These are phyloP conservation scores for Nesogale talazaci DNA, from an alignment of 2,113 vertebrate genomes.

Conservation along the genomic window DNA sequence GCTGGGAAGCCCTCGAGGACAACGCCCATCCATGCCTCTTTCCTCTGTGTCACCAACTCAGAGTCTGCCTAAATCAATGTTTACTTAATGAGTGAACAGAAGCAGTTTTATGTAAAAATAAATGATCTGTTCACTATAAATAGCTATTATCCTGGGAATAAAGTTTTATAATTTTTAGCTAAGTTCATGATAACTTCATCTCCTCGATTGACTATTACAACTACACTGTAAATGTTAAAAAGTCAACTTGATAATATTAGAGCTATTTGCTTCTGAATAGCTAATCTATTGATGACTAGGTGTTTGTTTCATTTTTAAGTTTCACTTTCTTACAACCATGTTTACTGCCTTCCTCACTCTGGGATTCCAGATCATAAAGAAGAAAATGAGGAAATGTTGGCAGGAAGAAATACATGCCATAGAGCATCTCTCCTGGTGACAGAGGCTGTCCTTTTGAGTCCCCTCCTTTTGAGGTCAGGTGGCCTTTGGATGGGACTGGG, in stretches of 20 bases:
- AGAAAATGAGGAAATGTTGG: constrained; percentile 24
- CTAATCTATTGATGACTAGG: background rate
- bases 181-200: constrained; percentile 10
- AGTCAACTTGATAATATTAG: background rate
- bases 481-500: background rate
- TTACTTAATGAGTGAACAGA: constrained; percentile 67
- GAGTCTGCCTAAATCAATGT: constrained; percentile 57
- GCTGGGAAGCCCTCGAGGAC: background rate
- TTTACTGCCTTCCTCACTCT: background rate
- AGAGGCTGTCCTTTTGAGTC: background rate
- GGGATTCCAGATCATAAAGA: background rate
- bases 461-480: background rate
- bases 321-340: constrained; percentile 32
- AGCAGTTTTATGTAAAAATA: constrained; percentile 78
- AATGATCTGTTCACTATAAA: constrained; percentile 76
- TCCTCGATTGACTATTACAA: constrained; percentile 19
- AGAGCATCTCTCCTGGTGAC: background rate
- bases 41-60: constrained; percentile 37
- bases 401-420: background rate
- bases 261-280: background rate
- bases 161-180: background rate
- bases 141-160: constrained; percentile 6
- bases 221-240: background rate
- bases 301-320: background rate
- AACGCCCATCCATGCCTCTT: background rate